Base-by-base conservation (phyloP, 2,888 invertebrate genomes). In the Agriotes lineatus region DNA sequence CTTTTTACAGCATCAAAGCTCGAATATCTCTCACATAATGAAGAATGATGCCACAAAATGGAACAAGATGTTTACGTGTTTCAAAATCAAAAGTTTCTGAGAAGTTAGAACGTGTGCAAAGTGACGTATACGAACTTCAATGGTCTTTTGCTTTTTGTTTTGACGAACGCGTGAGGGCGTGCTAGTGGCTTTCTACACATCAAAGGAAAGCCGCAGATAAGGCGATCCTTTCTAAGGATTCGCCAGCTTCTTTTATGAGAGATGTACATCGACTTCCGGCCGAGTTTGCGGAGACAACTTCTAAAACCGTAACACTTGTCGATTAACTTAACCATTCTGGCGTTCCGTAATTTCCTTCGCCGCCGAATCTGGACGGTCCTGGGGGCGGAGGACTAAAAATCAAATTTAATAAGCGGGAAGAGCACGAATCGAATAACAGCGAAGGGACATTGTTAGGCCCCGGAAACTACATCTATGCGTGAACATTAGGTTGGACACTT, bases 11-110 rank as follows among this genome's bases (percentile, higher is more conserved):
- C 62, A 56, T 72, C 70, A 73, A 72, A 72, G 67, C 65, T 33
- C 48, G 52, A 72, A 54, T 58, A 63, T 67, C 57, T 63, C 60
- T 45, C 65, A 54, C 69, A 59, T 74, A 74, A 74, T 74, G 73
- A 74, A 74, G 74, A 73, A 72, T 72, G 74, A 74, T 73, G 67
- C 69, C 62, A 56, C 70, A 69, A 67, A 73, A 74, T 69, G 68
- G 69, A 69, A 71, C 72, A 68, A 71, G 73, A 72, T 73, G 74
- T 73, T 73, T 60, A 58, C 69, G 59, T 59, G 66, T 59, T 67
- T 62, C 54, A 66, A 62, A 70, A 69, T 69, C 62, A 67, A 66
- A 68, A 69, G 63, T 61, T 70, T 68, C 59, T 69, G 35, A 45
- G 44, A 64, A 60, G 22, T 56, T 54, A 35, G 54, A 64, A 56